phyloP scores from a whole-genome alignment of 2,113 vertebrate genomes.

The Notarius lentiginosus region DNA sequence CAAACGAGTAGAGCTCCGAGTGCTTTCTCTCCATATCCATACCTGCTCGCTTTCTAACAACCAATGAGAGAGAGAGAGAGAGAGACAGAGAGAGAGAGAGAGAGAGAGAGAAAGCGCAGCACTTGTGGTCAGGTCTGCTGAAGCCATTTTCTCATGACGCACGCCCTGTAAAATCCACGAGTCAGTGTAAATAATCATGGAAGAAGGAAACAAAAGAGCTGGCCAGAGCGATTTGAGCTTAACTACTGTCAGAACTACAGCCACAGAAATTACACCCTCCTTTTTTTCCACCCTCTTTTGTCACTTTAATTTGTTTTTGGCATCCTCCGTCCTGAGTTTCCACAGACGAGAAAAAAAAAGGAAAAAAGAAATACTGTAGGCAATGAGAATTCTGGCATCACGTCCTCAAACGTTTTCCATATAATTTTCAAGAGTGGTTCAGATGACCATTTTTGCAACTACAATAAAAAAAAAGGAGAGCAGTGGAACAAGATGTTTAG shows the following conservation, averaged over 20 bases:
- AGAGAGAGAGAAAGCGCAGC: slow-evolving; percentile 47
- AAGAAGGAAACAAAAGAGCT: slow-evolving; percentile 71
- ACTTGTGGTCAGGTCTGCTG: slow-evolving; percentile 67
- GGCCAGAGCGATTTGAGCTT: slow-evolving; percentile 60
- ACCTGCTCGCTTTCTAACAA: slow-evolving; percentile 25
- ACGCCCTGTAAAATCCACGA: slow-evolving; percentile 63
- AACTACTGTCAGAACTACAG: slow-evolving; percentile 69
- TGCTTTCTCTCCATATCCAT: slow-evolving; percentile 31
- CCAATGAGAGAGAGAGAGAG: slow-evolving; percentile 30
- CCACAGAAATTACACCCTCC: slow-evolving; percentile 62
- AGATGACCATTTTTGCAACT: slow-evolving; percentile 60
- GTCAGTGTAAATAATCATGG: slow-evolving; percentile 66
- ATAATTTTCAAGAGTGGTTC: slow-evolving; percentile 62
- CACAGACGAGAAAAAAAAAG: slow-evolving; percentile 62
- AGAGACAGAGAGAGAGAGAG: slow-evolving; percentile 52
- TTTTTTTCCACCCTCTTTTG: slow-evolving; percentile 61
- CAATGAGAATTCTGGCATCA: slow-evolving; percentile 64
- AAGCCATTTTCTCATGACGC: slow-evolving; percentile 73
- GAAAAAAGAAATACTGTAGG: slow-evolving; percentile 57
- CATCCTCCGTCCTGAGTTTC: slow-evolving; percentile 64
- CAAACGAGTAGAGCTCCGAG: slow-evolving; percentile 28
- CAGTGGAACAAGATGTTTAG: neutral
- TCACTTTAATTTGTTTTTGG: slow-evolving; percentile 74
- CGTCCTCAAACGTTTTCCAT: slow-evolving; percentile 65
- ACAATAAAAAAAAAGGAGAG: slow-evolving; percentile 58